phyloP scores from a whole-genome alignment of 2,888 invertebrate species.

The Flabesymbios commensalis region DNA sequence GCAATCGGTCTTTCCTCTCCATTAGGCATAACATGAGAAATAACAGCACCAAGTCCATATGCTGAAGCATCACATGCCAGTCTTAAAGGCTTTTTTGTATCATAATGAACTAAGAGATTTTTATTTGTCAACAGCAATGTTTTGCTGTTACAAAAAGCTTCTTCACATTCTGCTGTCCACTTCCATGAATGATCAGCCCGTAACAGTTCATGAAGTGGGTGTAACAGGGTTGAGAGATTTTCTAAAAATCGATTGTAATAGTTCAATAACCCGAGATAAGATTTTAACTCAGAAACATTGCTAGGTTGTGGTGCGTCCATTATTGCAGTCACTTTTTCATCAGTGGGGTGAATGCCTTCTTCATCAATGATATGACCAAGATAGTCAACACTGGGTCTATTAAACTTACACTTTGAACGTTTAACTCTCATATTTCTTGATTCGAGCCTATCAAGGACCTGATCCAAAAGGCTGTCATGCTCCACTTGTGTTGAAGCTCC shows the following conservation, averaged over 20 bases:
- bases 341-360: background rate
- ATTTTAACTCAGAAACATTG: background rate
- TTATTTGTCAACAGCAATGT: background rate
- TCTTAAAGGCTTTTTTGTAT: background rate
- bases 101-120: too few species aligned
- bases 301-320: background rate
- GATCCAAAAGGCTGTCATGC: background rate
- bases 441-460: background rate
- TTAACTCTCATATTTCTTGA: background rate
- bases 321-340: background rate
- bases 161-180: background rate
- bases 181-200: background rate
- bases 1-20: background rate
- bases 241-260: too few species aligned
- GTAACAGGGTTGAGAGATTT: background rate
- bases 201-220: background rate
- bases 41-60: conserved; percentile 4
- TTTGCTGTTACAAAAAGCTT: background rate
- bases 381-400: background rate
- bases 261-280: too few species aligned
- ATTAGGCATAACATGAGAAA: background rate
- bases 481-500: background rate
- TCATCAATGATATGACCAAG: background rate
- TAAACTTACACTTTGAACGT: background rate
- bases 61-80: background rate